These are phyloP conservation scores for Ophthalmolycus amberensis DNA, from an alignment of 2,113 vertebrate genomes.

Conservation along the genomic window DNA sequence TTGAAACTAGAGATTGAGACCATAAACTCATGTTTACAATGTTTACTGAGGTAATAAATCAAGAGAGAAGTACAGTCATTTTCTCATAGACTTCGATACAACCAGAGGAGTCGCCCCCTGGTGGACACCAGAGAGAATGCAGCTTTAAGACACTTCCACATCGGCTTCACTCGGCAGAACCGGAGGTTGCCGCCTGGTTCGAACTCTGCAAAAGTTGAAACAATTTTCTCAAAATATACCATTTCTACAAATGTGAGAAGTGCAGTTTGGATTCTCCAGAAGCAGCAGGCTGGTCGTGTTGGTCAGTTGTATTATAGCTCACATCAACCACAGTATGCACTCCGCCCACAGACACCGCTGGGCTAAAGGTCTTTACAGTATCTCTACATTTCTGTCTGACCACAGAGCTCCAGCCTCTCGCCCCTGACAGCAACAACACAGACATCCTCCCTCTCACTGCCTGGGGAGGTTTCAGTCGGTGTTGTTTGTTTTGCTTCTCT, in stretches of 20 bases:
- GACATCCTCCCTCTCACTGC: not conserved
- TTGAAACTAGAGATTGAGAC: too few relatives aligned
- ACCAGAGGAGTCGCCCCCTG: not conserved
- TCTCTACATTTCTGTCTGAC: conserved; percentile 16
- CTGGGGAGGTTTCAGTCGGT: not conserved
- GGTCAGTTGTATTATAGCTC: conserved; percentile 35
- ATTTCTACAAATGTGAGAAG: not conserved
- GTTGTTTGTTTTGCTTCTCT: not conserved
- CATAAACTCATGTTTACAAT: too few relatives aligned
- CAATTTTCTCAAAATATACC: not conserved
- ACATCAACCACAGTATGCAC: conserved; percentile 9
- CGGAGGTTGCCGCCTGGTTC: too few relatives aligned
- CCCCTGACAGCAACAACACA: not conserved
- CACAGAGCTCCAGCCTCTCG: conserved; percentile 24
- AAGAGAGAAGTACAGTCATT: too few relatives aligned
- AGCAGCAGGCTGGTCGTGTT: not conserved
- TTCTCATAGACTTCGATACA: not conserved
- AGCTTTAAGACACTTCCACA: too few relatives aligned
- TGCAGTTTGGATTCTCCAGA: not conserved
- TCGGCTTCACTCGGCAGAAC: too few relatives aligned
- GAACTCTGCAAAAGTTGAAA: too few relatives aligned
- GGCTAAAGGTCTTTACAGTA: not conserved
- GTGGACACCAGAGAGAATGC: not conserved
- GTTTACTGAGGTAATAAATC: too few relatives aligned
- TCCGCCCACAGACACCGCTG: conserved; percentile 18